These are phyloP conservation scores for Leptopilina drosophilae DNA, from an alignment of 2,888 invertebrate genomes.

Conservation along the genomic window DNA sequence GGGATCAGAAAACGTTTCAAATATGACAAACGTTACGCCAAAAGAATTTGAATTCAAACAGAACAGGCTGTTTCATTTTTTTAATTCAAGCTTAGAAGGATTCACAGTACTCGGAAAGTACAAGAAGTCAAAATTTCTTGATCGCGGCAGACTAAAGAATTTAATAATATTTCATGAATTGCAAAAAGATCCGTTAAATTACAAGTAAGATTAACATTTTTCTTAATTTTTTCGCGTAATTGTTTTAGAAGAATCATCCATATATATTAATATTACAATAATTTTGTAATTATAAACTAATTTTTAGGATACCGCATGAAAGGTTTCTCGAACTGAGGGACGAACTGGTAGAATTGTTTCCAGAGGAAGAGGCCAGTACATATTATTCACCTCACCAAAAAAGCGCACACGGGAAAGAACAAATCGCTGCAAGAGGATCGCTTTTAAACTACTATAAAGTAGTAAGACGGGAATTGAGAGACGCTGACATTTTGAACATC, in stretches of 20 bases:
- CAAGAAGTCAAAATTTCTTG: too few relatives aligned
- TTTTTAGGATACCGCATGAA: neutral
- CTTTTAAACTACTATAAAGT: neutral
- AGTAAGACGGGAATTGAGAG: neutral
- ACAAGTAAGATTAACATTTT: constrained; percentile 6
- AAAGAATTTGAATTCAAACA: too few relatives aligned
- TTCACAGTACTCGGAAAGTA: too few relatives aligned
- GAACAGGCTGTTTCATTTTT: too few relatives aligned
- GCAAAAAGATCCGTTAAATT: too few relatives aligned
- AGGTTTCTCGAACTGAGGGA: neutral
- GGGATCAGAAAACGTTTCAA: too few relatives aligned
- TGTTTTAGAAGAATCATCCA: neutral
- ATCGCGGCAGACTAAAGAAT: too few relatives aligned
- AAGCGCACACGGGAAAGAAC: neutral
- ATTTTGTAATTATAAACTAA: neutral
- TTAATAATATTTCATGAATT: too few relatives aligned
- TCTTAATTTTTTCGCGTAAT: neutral
- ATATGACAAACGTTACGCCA: too few relatives aligned
- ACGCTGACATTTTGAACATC: neutral
- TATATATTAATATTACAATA: neutral
- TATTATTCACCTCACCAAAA: neutral
- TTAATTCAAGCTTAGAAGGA: too few relatives aligned
- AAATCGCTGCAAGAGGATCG: neutral
- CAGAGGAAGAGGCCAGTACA: neutral
- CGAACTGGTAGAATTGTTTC: neutral